Base-by-base conservation (phyloP, 2,888 invertebrate genomes). In the Eupithecia vulgata region DNA sequence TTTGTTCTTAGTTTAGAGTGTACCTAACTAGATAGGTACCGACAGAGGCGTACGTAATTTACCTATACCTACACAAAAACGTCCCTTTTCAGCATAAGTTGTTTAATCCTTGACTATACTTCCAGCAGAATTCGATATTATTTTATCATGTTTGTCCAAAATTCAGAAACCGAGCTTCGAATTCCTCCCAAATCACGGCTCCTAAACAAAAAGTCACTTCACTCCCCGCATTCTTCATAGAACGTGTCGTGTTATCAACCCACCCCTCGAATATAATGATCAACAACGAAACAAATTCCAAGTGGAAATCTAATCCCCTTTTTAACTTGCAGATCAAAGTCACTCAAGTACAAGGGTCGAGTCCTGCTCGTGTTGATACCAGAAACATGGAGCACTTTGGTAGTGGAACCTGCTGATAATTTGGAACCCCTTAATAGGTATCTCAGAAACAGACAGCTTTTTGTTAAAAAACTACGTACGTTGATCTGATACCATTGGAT, bases 301-400 rank as follows among this genome's bases (percentile, higher is more conserved):
- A 76, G 76, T 78, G 77, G 76, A 57, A 79, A 70, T 70, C 75
- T 81, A 81, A 83, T 82, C 80, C 79, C 75, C 81, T 81, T 83
- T 83, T 83, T 81, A 83, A 83, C 81, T 79, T 80, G 79, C 78
- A 81, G 82, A 87, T 87, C 88, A 88, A 88, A 87, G 81, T 81
- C 78, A 48, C 68, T 81, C 78, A 78, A 86, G 83, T 82, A 80
- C 81, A 79, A 79, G 78, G 84, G 81, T 83, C 81, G 81, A 80
- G 78, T 77, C 73, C 81, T 80, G 73, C 83, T 85, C 82, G n/a
- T 64, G 6, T 21, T 10, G 82, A 84, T 83, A 84, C 79, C 81
- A 75, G 79, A 83, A 13, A 42, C n/a, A 64, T 64, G 37, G 21
- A 52, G 52, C n/a, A n/a, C 21, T 4, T 48, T 30, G 30, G 30